phyloP scores from a whole-genome alignment of 2,888 invertebrate genomes.

The Hydraecia micacea region DNA sequence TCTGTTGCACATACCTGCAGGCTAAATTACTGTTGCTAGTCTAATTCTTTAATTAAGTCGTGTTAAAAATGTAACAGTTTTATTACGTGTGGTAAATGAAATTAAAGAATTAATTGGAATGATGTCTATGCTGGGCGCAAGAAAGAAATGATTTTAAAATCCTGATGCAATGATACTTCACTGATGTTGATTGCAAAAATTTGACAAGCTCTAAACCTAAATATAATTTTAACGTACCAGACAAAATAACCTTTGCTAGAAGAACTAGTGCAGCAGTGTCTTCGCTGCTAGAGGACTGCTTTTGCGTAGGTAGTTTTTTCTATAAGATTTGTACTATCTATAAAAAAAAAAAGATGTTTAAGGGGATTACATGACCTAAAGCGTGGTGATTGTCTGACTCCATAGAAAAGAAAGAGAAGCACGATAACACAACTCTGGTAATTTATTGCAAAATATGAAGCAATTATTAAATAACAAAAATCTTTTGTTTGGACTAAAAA shows the following conservation, averaged over 20 bases:
- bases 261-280: neutral
- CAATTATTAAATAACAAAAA: too few species aligned
- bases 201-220: neutral
- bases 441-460: too few species aligned
- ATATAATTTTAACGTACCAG: too few species aligned
- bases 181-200: neutral
- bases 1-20: slow-evolving; percentile 52
- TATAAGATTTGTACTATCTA: too few species aligned
- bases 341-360: too few species aligned
- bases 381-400: too few species aligned
- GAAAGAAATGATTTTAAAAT: neutral
- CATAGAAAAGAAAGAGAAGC: too few species aligned
- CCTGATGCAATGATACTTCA: neutral
- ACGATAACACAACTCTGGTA: too few species aligned
- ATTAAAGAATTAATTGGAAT: slow-evolving; percentile 30
- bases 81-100: slow-evolving; percentile 22
- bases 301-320: neutral
- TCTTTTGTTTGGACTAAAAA: too few species aligned
- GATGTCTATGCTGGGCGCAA: neutral
- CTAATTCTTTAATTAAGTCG: slow-evolving; percentile 51
- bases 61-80: slow-evolving; percentile 39
- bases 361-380: too few species aligned
- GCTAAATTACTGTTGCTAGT: slow-evolving; percentile 46
- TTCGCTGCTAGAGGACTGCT: neutral
- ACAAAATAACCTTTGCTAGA: neutral